phyloP scores from a whole-genome alignment of 2,113 vertebrate species.

The Actenoides lindsayi region DNA sequence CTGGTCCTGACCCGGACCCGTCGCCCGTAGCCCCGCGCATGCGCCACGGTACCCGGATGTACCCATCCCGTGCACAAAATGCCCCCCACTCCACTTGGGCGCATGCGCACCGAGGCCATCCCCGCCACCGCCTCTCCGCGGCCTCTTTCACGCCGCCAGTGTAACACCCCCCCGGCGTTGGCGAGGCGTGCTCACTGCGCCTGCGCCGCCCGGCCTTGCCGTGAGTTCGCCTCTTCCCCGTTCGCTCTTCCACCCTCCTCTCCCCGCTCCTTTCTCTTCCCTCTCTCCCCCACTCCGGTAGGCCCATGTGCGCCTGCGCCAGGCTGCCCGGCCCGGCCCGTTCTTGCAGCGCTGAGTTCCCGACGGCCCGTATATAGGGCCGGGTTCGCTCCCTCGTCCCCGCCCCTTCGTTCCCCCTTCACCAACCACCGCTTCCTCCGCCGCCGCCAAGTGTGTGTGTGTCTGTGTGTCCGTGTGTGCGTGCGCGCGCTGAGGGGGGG shows the following conservation, averaged over 20 bases:
- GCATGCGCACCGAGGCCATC: neutral
- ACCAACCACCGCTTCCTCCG: neutral
- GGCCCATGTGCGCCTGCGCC: too few species aligned
- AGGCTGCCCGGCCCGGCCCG: neutral
- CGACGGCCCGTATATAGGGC: neutral
- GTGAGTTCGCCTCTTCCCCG: neutral
- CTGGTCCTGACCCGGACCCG: too few species aligned
- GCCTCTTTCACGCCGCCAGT: neutral
- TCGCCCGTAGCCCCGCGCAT: neutral
- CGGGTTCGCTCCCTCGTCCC: neutral
- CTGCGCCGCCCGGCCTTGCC: neutral
- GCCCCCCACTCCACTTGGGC: neutral
- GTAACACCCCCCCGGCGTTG: neutral
- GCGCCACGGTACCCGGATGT: neutral
- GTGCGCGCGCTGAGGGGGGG: neutral
- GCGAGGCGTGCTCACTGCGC: neutral
- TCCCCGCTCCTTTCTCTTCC: too few species aligned
- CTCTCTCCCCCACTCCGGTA: neutral
- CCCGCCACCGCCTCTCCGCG: neutral
- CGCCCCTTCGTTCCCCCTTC: neutral
- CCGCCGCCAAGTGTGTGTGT: conserved; percentile 45
- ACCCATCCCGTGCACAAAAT: neutral
- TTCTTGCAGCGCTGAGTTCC: neutral
- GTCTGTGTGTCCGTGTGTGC: neutral
- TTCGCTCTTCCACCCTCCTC: neutral